phyloP scores from a whole-genome alignment of 2,888 invertebrate species.

The Drosophila affinis region DNA sequence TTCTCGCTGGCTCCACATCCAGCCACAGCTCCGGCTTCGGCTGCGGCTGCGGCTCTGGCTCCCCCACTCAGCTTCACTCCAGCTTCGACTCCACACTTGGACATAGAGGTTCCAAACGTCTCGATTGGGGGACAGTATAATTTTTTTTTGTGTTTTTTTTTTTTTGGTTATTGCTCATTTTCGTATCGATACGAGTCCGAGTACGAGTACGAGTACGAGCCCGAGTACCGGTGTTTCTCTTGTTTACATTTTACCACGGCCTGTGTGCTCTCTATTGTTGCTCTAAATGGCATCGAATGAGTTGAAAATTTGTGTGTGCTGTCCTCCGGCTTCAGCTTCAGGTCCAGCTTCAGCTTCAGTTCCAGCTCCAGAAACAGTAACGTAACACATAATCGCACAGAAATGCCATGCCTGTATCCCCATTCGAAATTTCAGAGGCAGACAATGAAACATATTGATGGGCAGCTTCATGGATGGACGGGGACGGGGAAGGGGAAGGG shows the following conservation, averaged over 20 bases:
- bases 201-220: constrained; percentile 9
- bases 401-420: background rate
- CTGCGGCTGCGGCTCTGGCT: constrained; percentile 18
- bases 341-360: too few species aligned
- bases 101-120: background rate
- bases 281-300: constrained; percentile 78
- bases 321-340: constrained; percentile 55
- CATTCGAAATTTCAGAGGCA: constrained; percentile 29
- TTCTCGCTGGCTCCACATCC: constrained; percentile 28
- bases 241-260: constrained; percentile 67
- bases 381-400: constrained; percentile 32
- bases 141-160: constrained; percentile 45
- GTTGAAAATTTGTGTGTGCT: constrained; percentile 54
- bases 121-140: constrained; percentile 44
- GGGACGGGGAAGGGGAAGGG: constrained; percentile 7
- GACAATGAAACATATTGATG: constrained; percentile 75
- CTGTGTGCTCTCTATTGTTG: constrained; percentile 74
- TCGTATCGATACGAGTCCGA: constrained; percentile 63
- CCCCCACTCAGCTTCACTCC: constrained; percentile 45
- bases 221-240: constrained; percentile 48
- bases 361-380: constrained; percentile 53
- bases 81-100: constrained; percentile 14
- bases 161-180: constrained; percentile 74
- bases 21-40: constrained; percentile 9
- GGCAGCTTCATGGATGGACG: constrained; percentile 46